Base-by-base conservation (phyloP, 2,888 invertebrate species). In the Drosophila kuntzei region DNA sequence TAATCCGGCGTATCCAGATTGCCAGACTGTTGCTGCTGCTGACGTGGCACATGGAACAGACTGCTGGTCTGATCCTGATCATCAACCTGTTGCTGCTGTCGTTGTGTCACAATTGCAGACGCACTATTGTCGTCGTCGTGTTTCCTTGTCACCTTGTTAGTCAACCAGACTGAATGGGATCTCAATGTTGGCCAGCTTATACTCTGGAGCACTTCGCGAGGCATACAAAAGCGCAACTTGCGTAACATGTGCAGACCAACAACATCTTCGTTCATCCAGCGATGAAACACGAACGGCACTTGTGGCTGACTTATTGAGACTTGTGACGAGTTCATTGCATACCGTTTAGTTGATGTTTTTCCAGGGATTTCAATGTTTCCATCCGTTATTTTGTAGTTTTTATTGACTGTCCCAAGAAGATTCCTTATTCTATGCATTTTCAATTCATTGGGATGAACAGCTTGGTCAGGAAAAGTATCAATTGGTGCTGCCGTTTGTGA, bases 191-290 rank as follows among this genome's bases (percentile, higher is more conserved):
- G 67, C 67, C 69, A 79, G 5, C 11, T 0, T 6, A 67, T 5
- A 2, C 36, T 47, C 11, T 18, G 2, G 2, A 3, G 12, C 29
- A 76, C 6, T 16, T 49, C 57, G 1, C 0, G 3, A 1, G 25
- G 8, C 20, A 25, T 20, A 1, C 2, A 16, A 9, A 3, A n/a
- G 1, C 32, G 46, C 1, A 36, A 0, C 3, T 8, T 5, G 9
- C 72, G 55, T 29, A 72, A 53, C 14, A 54, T 41, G 7, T 54
- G 80, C 8, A 25, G 2, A 1, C 22, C 9, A 11, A 83, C 12
- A 37, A 54, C 50, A 0, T 53, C 11, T 16, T 62, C 54, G 6
- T 36, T 50, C 2, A 83, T 5, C 18, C 27, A 37, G 0, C 58
- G 57, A 4, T 8, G 20, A 44, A 46, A 57, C 22, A 16, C 18